phyloP scores from a whole-genome alignment of 2,797 vertebrate species.

The Artibeus jamaicensis region DNA sequence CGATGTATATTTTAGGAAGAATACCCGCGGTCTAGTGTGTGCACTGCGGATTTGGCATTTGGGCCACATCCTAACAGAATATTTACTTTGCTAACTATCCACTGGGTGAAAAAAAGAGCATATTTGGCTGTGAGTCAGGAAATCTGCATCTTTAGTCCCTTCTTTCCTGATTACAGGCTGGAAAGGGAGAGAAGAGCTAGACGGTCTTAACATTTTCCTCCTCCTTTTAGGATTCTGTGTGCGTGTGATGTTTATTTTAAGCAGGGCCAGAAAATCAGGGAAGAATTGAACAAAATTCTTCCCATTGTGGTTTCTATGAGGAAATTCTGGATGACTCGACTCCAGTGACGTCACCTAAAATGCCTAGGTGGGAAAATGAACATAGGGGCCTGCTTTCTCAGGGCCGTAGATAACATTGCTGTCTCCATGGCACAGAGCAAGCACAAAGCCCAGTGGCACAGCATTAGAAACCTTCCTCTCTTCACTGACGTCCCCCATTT shows the following conservation, averaged over 20 bases:
- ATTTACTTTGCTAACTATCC: conserved; percentile 20
- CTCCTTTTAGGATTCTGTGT: conserved; percentile 18
- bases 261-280: not conserved
- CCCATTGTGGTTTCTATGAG: not conserved
- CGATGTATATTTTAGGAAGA: conserved; percentile 7
- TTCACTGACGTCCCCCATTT: not conserved
- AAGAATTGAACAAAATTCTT: not conserved
- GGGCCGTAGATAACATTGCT: not conserved
- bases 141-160: not conserved
- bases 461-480: not conserved
- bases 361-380: not conserved
- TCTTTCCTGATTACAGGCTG: not conserved
- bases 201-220: not conserved
- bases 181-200: not conserved
- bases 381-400: not conserved
- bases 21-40: not conserved
- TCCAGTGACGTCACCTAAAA: not conserved
- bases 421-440: not conserved
- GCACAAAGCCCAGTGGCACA: not conserved
- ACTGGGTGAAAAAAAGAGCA: not conserved
- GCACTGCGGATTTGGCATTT: not conserved
- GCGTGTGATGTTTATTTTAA: not conserved
- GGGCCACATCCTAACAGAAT: not conserved
- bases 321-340: not conserved
- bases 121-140: conserved; percentile 28